Conservation (phyloP, 2,888 invertebrate genomes). For the Cerastis leucographa region DNA sequence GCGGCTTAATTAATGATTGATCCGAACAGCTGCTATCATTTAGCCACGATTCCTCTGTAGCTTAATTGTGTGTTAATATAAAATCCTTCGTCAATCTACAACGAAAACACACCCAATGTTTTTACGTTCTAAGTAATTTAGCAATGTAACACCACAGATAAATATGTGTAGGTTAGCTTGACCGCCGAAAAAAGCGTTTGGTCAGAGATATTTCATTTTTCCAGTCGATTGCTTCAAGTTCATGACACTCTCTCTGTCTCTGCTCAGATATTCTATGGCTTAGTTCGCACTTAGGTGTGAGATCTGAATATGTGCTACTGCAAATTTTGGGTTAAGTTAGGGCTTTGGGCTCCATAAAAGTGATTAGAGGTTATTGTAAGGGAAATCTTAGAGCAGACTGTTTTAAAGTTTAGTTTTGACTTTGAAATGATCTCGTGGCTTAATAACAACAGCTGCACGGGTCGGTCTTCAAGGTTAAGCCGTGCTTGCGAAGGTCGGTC, state of each 20-base stretch:
- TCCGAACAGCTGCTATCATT: too few relatives aligned
- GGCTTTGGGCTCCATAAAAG: not conserved
- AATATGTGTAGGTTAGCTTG: conserved; percentile 20
- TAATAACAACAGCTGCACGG: too few relatives aligned
- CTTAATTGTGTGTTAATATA: conserved; percentile 9
- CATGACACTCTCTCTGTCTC: conserved; percentile 39
- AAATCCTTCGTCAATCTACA: not conserved
- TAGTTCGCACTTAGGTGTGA: conserved; percentile 31
- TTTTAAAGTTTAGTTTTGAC: not conserved
- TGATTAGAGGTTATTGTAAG: conserved; percentile 11
- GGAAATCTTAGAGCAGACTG: conserved; percentile 1
- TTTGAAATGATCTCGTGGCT: too few relatives aligned
- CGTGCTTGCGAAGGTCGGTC: too few relatives aligned
- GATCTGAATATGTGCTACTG: conserved; percentile 20
- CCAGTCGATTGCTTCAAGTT: conserved; percentile 50
- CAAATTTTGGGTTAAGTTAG: conserved; percentile 25
- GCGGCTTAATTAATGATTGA: too few relatives aligned
- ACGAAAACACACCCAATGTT: not conserved
- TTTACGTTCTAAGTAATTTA: conserved; percentile 60
- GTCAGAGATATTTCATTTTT: conserved; percentile 56
- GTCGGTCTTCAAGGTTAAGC: too few relatives aligned
- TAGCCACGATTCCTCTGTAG: too few relatives aligned
- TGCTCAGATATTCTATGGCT: conserved; percentile 35
- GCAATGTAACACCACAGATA: conserved; percentile 39
- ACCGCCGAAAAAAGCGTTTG: conserved; percentile 29